Base-by-base conservation (phyloP, 2,888 invertebrate genomes). In the Agapostemon virescens region DNA sequence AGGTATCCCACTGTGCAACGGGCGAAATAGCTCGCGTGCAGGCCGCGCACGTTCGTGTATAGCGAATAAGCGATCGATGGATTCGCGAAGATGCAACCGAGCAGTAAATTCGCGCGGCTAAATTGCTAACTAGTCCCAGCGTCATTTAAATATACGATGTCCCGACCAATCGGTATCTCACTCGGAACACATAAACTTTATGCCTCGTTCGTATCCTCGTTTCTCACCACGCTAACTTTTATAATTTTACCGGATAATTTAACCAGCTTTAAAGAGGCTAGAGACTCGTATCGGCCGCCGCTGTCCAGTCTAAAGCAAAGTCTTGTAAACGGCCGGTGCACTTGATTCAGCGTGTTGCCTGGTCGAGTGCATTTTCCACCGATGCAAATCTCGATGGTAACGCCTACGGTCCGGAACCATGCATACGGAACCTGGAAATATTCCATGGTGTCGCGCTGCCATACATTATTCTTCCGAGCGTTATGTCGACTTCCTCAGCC, bases 21-120 rank as follows among this genome's bases (percentile, higher is more conserved):
- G 26, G 1, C 26, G 5, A 6, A 23, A 55, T 6, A 1, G 52
- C 15, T 52, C 5, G 23, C 23, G 23, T 5, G 52, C 52, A 23
- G 13, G 5, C 23, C 11, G 13, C 45, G 23, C 45, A 20, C 15
- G 52, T 67, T 49, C 26, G 42, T 64, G 42, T 45, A 42, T 30
- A 36, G 26, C n/a, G 74, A 36, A 52, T 58, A 63, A 52, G 55
- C 69, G 38, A 83, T 82, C 82, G 69, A 66, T 68, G 26, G 74
- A 55, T 55, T 17, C 55, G 55, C 55, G 26, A 55, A 55, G 55
- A 55, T 17, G 26, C 26, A 26, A 55, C 55, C 26, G 6, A 7
- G 26, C 17, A 17, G 55, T 55, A 55, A 55, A 55, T 55, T 15
- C 55, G 26, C 26, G 55, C 55, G 55, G 26, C 23, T 55, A 26